phyloP scores from a whole-genome alignment of 2,113 vertebrate species.

The Saguinus midas region DNA sequence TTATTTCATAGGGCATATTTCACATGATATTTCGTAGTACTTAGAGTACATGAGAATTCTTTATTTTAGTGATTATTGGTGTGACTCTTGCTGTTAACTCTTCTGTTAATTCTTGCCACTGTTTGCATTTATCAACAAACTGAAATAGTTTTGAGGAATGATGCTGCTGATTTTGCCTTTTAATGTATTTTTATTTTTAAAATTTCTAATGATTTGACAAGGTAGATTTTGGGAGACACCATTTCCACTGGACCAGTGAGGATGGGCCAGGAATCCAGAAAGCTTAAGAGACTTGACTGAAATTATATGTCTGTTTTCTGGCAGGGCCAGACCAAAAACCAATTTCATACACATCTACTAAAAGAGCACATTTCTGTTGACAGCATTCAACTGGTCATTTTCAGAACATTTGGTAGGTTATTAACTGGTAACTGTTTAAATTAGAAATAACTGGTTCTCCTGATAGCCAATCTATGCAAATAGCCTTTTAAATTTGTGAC shows the following conservation, averaged over 20 bases:
- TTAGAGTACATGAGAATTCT: neutral
- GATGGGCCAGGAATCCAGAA: neutral
- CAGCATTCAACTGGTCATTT: slow-evolving; percentile 24
- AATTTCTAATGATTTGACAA: neutral
- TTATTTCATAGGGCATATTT: neutral
- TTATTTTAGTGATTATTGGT: neutral
- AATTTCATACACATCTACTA: neutral
- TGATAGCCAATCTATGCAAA: neutral
- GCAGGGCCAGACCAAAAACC: neutral
- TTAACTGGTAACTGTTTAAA: slow-evolving; percentile 32
- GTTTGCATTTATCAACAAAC: neutral
- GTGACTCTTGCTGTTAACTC: neutral
- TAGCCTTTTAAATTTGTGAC: slow-evolving; percentile 9
- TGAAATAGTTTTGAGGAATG: neutral
- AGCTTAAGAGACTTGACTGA: neutral
- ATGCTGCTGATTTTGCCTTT: neutral
- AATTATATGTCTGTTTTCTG: neutral
- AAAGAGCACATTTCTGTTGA: neutral
- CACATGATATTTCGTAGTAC: neutral
- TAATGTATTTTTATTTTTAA: neutral
- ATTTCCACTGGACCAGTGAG: neutral
- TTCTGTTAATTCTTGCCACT: neutral
- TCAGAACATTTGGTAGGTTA: slow-evolving; percentile 8
- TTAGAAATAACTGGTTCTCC: slow-evolving; percentile 45
- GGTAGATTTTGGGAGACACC: neutral